A percentile compares a stretch with the other conserved stretches of the same genome.
Evolutionary conservation across 2,888 invertebrate genomes (phyloP).

Genomic region (Vannuccia rotundouncinata): DNA sequence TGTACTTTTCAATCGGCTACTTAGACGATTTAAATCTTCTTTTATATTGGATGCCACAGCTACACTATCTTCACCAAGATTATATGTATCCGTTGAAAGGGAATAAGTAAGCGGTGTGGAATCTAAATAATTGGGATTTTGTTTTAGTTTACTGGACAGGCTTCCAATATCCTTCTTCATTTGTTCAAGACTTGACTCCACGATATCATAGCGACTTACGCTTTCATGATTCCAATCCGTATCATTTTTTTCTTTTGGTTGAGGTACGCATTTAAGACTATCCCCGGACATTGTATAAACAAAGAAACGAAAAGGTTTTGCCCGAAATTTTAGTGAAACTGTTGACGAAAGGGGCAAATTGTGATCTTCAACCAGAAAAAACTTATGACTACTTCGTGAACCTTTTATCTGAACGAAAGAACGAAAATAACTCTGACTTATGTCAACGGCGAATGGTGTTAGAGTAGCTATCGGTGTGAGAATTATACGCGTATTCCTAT

Average conservation of each 20-base stretch:
- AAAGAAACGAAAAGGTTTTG: not conserved
- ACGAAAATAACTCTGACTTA: not conserved
- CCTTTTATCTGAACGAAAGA: not conserved
- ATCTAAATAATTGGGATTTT: slow-evolving; percentile 5
- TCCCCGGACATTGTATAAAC: not conserved
- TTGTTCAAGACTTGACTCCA: not conserved
- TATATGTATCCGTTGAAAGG: not conserved
- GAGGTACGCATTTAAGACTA: not conserved
- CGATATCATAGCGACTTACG: not conserved
- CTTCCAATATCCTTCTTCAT: slow-evolving; percentile 14
- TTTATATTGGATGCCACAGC: not conserved
- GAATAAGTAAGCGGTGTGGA: not conserved
- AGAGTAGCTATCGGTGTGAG: not conserved
- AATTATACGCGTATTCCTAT: not conserved
- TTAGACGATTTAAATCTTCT: not conserved
- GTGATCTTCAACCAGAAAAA: not conserved
- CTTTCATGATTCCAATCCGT: not conserved
- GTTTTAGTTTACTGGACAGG: not conserved
- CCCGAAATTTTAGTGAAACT: not conserved
- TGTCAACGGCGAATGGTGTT: slow-evolving; percentile 5
- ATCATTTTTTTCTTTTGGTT: not conserved
- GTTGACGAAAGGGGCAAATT: not conserved
- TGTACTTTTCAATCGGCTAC: not conserved
- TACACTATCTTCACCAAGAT: not conserved
- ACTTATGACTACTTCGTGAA: not conserved